Evolutionary conservation across 2,797 vertebrate genomes (phyloP), one percentile per base, ranked within the genome.

Genomic region (Phoxinus dragarum): DNA sequence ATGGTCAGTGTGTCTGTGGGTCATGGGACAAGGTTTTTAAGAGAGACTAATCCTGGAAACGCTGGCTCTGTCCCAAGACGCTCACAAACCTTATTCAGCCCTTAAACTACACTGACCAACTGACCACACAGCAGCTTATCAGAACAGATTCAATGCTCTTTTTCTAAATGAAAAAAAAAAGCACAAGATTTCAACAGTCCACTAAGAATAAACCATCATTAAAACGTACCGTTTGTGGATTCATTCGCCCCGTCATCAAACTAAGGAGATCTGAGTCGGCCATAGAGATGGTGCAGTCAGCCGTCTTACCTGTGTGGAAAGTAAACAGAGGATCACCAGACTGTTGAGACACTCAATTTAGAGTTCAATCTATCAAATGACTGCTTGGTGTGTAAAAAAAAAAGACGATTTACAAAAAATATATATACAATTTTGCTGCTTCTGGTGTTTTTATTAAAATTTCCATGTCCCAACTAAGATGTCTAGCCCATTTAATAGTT

Each of bases 171-270:
- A n/a, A 40, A 23, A 16, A 71, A 11, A 61, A 31, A 31, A 66
- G 7, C 1, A 5, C 3, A 36, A 44, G 73, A 75, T 3, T 11
- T 59, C 7, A 68, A 38, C 64, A 81, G 11, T 68, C 27, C 64
- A 8, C 17, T 9, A 38, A 40, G 6, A 67, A 77, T 31, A 40
- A 67, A 38, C 10, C 21, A 19, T 38, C 8, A 52, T 69, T 23
- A 19, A 56, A 71, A 95, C 96, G 92, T 89, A 99, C 97, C 78
- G 92, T 96, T 91, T 98, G 97, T 88, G 98, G 95, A 86, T 98
- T 98, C 93, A 98, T 92, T 91, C 96, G 96, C 75, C 98, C 98
- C 0, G 96, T 98, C 98, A 99, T 98, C 91, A 99, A 52, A 64
- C 96, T 94, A 84, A 96, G 87, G 56, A 99, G 93, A 88, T 99